Conservation (phyloP, 2,797 vertebrate species). For the Pagetopsis macropterus region DNA sequence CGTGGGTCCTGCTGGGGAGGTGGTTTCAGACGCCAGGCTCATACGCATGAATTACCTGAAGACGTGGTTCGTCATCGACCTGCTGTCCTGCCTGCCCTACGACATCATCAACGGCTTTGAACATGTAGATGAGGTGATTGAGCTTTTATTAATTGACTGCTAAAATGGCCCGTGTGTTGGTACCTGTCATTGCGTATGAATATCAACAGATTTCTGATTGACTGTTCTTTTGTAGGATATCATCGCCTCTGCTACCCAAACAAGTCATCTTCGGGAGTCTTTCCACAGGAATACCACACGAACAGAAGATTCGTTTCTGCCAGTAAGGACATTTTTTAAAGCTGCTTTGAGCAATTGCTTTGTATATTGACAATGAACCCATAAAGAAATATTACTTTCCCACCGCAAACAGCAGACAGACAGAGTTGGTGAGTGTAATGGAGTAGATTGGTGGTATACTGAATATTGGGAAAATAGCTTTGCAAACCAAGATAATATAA, state of each 20-base stretch:
- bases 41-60: conserved; percentile 99
- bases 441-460: background rate
- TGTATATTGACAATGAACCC: background rate
- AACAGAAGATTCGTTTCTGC: conserved; percentile 80
- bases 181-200: background rate
- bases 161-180: background rate
- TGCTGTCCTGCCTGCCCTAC: conserved; percentile 97
- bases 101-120: conserved; percentile 99
- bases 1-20: conserved; percentile 95
- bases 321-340: conserved; percentile 67
- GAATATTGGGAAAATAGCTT: background rate
- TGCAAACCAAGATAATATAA: background rate
- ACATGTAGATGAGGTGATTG: conserved; percentile 92
- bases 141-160: background rate
- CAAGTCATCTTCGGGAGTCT: conserved; percentile 61
- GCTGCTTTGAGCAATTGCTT: background rate
- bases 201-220: conserved; percentile 9
- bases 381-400: background rate
- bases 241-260: conserved; percentile 30
- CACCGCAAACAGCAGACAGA: background rate
- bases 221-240: conserved; percentile 57
- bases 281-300: conserved; percentile 79
- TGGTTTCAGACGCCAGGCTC: conserved; percentile 95
- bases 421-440: too few species aligned
- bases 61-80: conserved; percentile 99